Percentiles rank a stretch among this genome's conserved stretches.
Evolutionary conservation across 2,888 invertebrate genomes (phyloP).

Genomic region (Macropis europaea): DNA sequence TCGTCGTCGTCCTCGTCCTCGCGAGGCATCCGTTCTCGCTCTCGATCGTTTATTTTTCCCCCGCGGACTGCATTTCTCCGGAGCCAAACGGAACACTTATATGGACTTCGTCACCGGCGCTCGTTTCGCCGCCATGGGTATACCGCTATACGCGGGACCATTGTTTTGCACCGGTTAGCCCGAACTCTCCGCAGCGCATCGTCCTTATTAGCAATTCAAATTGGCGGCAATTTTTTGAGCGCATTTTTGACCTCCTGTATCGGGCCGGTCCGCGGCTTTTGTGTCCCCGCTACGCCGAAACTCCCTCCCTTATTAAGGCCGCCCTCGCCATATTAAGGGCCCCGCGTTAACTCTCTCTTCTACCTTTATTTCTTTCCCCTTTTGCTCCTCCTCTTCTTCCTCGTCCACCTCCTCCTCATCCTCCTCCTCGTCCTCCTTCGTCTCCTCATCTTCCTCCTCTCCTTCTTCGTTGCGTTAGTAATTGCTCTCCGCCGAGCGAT

Average conservation of each 20-base stretch:
- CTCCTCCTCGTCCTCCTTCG: not conserved
- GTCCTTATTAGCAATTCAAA: slow-evolving; percentile 80
- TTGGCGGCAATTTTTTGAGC: slow-evolving; percentile 80
- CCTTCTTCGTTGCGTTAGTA: not conserved
- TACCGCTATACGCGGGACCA: slow-evolving; percentile 76
- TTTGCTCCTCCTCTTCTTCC: not conserved
- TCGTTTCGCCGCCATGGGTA: slow-evolving; percentile 73
- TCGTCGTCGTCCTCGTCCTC: slow-evolving; percentile 46
- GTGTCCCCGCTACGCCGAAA: slow-evolving; percentile 71
- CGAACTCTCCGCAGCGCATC: slow-evolving; percentile 66
- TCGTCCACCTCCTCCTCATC: not conserved
- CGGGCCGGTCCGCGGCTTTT: slow-evolving; percentile 69
- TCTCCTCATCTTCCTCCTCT: not conserved
- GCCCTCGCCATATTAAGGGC: slow-evolving; percentile 78
- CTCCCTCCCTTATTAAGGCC: slow-evolving; percentile 78
- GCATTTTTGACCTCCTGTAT: slow-evolving; percentile 80
- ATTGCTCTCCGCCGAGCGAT: slow-evolving; percentile 13
- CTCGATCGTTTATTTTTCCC: slow-evolving; percentile 74
- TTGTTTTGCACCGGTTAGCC: slow-evolving; percentile 77
- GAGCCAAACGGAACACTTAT: slow-evolving; percentile 78
- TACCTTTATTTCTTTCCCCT: slow-evolving; percentile 9
- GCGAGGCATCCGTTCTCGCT: slow-evolving; percentile 52
- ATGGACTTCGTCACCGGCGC: slow-evolving; percentile 78
- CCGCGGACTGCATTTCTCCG: slow-evolving; percentile 76
- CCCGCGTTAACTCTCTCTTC: slow-evolving; percentile 40